These are phyloP conservation scores for Clarias gariepinus DNA, from an alignment of 2,113 vertebrate species.

Conservation along the genomic window DNA sequence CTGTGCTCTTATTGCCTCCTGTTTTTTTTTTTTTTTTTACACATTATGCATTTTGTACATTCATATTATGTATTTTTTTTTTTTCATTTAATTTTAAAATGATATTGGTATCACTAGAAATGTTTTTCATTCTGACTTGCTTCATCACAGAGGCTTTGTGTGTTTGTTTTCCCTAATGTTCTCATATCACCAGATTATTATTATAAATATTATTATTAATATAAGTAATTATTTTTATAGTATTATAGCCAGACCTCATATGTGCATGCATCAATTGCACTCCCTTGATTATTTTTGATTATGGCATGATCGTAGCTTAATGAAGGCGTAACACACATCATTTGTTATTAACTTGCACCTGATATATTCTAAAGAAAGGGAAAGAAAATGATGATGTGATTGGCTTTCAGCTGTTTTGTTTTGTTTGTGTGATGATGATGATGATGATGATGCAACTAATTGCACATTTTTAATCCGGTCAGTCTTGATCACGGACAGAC, in stretches of 20 bases:
- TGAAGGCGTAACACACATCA: not conserved
- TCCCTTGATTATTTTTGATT: not conserved
- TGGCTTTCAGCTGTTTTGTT: slow-evolving; percentile 1
- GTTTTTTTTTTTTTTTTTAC: not conserved
- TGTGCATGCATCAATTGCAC: not conserved
- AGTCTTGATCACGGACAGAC: not conserved
- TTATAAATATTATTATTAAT: not conserved
- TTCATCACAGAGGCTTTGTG: slow-evolving; percentile 52
- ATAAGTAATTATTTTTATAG: too few species aligned
- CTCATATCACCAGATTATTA: not conserved
- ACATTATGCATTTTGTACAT: not conserved
- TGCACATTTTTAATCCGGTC: not conserved
- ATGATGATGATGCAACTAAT: slow-evolving; percentile 21
- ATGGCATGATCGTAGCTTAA: too few species aligned
- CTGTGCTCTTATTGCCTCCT: not conserved
- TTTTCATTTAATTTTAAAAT: not conserved
- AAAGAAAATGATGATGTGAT: not conserved
- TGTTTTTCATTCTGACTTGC: not conserved
- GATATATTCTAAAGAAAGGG: not conserved
- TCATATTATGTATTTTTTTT: not conserved
- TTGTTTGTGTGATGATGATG: not conserved
- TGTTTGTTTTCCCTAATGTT: slow-evolving; percentile 21
- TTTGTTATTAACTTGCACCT: not conserved
- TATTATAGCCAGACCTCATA: not conserved
- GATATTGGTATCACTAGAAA: not conserved